phyloP scores from a whole-genome alignment of 1,140 invertebrate species.

The Pinna nobilis region DNA sequence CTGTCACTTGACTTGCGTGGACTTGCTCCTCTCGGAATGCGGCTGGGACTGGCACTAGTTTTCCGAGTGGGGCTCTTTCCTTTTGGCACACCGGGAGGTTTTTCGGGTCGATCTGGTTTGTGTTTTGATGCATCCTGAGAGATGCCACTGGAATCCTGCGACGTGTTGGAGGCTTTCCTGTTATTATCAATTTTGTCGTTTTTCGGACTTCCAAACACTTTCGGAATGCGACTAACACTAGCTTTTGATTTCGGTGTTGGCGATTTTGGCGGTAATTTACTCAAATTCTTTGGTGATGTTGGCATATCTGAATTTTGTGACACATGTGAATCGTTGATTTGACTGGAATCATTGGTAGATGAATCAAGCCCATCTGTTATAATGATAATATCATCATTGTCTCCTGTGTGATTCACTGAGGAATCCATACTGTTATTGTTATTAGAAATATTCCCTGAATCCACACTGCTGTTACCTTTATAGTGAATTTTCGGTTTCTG shows the following conservation, averaged over 20 bases:
- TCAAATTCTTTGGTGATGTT: no score
- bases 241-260: no score
- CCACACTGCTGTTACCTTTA: no score
- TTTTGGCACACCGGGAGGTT: background rate
- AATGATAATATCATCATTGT: background rate
- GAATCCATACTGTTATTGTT: no score
- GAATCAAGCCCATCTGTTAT: background rate
- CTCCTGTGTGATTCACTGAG: no score
- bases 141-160: background rate
- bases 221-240: background rate
- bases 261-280: no score
- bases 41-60: background rate
- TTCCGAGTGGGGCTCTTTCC: background rate
- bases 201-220: background rate
- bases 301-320: background rate
- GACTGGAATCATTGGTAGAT: background rate
- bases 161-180: no score
- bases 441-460: no score
- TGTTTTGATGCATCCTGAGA: background rate
- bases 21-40: background rate
- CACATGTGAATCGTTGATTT: background rate
- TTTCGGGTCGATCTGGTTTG: conserved; percentile 3
- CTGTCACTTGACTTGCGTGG: background rate
- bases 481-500: no score
- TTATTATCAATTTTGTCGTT: no score